These are phyloP conservation scores for Nyctalus aviator DNA, from an alignment of 2,797 vertebrate species.

Conservation along the genomic window DNA sequence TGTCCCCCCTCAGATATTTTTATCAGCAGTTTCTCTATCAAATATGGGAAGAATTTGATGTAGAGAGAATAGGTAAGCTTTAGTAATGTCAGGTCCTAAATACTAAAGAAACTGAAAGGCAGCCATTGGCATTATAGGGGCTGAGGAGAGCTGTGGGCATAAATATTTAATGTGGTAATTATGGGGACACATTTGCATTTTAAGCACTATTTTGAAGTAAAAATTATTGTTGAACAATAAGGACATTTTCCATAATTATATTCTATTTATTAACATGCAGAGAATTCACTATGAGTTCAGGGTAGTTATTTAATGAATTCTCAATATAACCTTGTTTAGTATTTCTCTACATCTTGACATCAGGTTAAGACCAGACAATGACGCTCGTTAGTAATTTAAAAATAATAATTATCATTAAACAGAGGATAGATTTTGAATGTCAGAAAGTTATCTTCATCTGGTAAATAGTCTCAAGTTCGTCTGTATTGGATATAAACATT, in stretches of 20 bases:
- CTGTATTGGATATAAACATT: not conserved
- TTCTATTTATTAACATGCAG: constrained; percentile 75
- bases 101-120: constrained; percentile 70
- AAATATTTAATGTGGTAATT: constrained; percentile 83
- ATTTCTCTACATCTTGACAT: constrained; percentile 59
- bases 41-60: constrained; percentile 37
- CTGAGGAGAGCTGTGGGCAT: constrained; percentile 73
- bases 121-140: constrained; percentile 54
- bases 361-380: constrained; percentile 53
- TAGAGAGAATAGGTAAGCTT: constrained; percentile 53
- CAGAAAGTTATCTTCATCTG: not conserved
- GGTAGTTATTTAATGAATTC: constrained; percentile 69
- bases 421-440: constrained; percentile 35
- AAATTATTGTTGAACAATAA: constrained; percentile 81
- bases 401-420: constrained; percentile 40
- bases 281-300: constrained; percentile 61
- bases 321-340: constrained; percentile 48
- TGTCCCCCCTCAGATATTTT: constrained; percentile 22
- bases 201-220: constrained; percentile 78
- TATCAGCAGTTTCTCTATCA: constrained; percentile 30
- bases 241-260: constrained; percentile 80
- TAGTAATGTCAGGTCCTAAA: constrained; percentile 26
- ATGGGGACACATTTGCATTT: constrained; percentile 83
- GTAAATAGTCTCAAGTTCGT: not conserved
- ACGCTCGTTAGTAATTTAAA: not conserved